phyloP scores from a whole-genome alignment of 2,797 vertebrate species.

The Pangasius djambal region DNA sequence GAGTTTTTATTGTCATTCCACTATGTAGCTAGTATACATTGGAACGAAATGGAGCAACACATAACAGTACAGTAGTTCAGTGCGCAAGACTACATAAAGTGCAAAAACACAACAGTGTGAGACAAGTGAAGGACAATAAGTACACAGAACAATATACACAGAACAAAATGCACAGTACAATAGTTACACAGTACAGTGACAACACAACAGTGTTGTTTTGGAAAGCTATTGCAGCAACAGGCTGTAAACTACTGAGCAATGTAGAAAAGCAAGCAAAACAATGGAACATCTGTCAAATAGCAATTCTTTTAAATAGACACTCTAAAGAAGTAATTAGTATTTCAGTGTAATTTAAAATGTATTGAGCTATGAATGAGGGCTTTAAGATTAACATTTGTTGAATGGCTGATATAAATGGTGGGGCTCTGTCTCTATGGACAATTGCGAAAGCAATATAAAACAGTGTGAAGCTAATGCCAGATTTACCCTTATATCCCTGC shows the following conservation, averaged over 20 bases:
- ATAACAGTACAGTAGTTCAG: not conserved
- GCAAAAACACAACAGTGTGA: not conserved
- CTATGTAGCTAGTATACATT: not conserved
- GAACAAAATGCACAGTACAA: too few species aligned
- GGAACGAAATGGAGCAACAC: not conserved
- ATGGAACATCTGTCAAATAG: not conserved
- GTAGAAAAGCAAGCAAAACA: not conserved
- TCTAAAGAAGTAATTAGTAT: not conserved
- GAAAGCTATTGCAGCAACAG: not conserved
- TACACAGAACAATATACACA: not conserved
- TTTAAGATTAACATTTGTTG: not conserved
- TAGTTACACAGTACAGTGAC: not conserved
- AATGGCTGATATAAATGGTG: not conserved
- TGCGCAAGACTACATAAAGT: not conserved
- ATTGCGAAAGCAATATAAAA: not conserved
- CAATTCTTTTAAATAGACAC: not conserved
- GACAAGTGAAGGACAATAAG: not conserved
- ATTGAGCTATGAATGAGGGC: not conserved
- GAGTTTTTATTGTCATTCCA: too few species aligned
- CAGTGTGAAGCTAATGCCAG: not conserved
- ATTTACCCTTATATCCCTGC: slow-evolving; percentile 94
- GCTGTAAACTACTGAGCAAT: not conserved
- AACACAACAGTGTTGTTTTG: not conserved
- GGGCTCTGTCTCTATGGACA: not conserved
- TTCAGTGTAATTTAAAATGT: not conserved